phyloP scores from a whole-genome alignment of 2,113 vertebrate genomes.

The Callopanchax toddi region DNA sequence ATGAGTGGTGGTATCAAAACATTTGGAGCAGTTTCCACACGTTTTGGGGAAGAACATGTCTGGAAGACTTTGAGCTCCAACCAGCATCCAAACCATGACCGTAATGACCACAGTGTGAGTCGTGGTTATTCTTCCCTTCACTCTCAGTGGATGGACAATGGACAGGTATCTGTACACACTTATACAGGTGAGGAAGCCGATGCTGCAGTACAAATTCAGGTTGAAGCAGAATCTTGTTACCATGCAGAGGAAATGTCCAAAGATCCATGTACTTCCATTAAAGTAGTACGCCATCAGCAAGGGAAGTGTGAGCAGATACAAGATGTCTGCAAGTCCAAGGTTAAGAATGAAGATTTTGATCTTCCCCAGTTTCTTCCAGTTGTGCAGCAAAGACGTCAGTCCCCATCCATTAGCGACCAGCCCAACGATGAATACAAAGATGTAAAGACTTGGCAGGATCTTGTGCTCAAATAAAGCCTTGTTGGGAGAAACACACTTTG shows the following conservation, averaged over 20 bases:
- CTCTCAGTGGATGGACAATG: constrained; percentile 82
- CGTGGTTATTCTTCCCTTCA: constrained; percentile 70
- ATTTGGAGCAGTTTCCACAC: accelerated
- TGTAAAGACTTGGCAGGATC: constrained; percentile 53
- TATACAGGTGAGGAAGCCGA: constrained; percentile 86
- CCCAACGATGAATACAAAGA: constrained; percentile 78
- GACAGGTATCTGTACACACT: constrained; percentile 85
- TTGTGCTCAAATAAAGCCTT: too few species aligned
- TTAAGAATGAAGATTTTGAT: constrained; percentile 78
- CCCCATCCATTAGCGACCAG: constrained; percentile 75
- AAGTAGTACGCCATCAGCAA: constrained; percentile 81
- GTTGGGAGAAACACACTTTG: too few species aligned
- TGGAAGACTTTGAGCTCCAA: constrained; percentile 72
- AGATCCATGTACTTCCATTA: constrained; percentile 71
- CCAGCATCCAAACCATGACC: constrained; percentile 73
- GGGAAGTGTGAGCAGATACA: constrained; percentile 83
- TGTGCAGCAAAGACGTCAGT: constrained; percentile 56
- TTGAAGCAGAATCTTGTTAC: constrained; percentile 80
- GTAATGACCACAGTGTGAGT: constrained; percentile 53
- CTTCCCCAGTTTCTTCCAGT: constrained; percentile 54
- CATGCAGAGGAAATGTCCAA: constrained; percentile 80
- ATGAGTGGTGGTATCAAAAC: constrained; percentile 67
- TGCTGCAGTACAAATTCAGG: constrained; percentile 85
- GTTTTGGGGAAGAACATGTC: constrained; percentile 78
- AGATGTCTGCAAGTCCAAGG: constrained; percentile 81